Conservation (phyloP, 2,113 vertebrate genomes). For the Phaetusa simplex region DNA sequence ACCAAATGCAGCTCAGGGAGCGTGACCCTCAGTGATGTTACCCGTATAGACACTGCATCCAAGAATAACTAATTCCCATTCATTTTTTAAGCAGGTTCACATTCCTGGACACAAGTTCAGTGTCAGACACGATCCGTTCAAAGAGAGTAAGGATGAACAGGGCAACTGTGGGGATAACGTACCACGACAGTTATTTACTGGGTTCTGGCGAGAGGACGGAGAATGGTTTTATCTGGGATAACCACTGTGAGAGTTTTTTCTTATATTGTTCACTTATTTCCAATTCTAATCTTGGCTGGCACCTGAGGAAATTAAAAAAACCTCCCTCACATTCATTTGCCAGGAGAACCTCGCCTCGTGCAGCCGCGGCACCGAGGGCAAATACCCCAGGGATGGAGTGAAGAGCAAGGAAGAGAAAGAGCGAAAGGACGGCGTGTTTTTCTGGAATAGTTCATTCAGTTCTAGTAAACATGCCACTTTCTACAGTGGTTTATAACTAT, state of each 20-base stretch:
- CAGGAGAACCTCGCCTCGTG: accelerated
- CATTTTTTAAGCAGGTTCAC: not conserved
- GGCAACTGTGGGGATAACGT: not conserved
- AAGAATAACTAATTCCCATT: not conserved
- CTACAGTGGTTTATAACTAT: not conserved
- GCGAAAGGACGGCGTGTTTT: not conserved
- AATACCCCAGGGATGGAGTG: not conserved
- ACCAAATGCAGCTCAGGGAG: not conserved
- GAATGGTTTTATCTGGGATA: not conserved
- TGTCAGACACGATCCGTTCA: not conserved
- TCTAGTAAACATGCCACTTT: not conserved
- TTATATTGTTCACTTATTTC: not conserved
- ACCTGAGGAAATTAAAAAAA: not conserved
- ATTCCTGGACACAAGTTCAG: not conserved
- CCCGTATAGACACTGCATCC: not conserved
- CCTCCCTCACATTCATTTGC: not conserved
- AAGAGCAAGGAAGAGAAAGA: not conserved
- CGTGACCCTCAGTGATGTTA: not conserved
- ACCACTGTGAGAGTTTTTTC: not conserved
- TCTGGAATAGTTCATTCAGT: not conserved
- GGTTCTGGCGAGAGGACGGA: not conserved
- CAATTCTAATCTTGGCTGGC: not conserved
- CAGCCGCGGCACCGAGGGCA: not conserved
- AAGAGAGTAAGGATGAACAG: not conserved
- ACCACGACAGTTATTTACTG: not conserved